Percentiles rank a stretch among this genome's conserved stretches.
Conservation (phyloP, 2,888 invertebrate genomes). For the Nineta flava region DNA sequence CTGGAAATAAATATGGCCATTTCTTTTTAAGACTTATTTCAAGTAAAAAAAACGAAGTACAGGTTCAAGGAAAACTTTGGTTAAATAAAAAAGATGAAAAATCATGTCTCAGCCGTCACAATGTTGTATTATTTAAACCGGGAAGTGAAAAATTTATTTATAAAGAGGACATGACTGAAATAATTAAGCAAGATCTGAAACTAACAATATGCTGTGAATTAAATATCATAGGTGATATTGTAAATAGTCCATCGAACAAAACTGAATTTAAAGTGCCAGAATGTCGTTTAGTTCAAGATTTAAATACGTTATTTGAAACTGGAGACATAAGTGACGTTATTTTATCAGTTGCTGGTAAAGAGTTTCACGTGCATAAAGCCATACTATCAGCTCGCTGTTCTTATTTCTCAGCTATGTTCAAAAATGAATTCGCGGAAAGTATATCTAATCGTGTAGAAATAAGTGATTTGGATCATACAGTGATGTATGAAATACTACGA, state of each 20-base stretch:
- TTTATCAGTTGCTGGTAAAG: constrained; percentile 76
- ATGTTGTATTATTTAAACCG: too few relatives aligned
- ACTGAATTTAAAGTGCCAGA: constrained; percentile 95
- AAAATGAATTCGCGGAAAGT: constrained; percentile 97
- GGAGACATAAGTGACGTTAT: constrained; percentile 97
- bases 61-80: constrained; percentile 99
- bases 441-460: constrained; percentile 94
- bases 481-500: constrained; percentile 89
- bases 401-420: constrained; percentile 99
- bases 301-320: constrained; percentile 89
- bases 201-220: constrained; percentile 99
- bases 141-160: too few relatives aligned
- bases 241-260: constrained; percentile 96
- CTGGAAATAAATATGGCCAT: constrained; percentile 97
- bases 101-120: too few relatives aligned
- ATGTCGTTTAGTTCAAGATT: constrained; percentile 86
- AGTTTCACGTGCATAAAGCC: constrained; percentile 94
- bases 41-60: constrained; percentile 99
- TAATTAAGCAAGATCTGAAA: too few relatives aligned
- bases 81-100: too few relatives aligned
- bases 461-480: constrained; percentile 96
- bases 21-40: constrained; percentile 95
- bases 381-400: constrained; percentile 97
- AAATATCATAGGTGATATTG: constrained; percentile 92
- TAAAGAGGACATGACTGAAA: too few relatives aligned